Percentiles rank a stretch among this genome's conserved stretches.
phyloP scores from a whole-genome alignment of 2,888 invertebrate species.

The Druceiella hillmani region DNA sequence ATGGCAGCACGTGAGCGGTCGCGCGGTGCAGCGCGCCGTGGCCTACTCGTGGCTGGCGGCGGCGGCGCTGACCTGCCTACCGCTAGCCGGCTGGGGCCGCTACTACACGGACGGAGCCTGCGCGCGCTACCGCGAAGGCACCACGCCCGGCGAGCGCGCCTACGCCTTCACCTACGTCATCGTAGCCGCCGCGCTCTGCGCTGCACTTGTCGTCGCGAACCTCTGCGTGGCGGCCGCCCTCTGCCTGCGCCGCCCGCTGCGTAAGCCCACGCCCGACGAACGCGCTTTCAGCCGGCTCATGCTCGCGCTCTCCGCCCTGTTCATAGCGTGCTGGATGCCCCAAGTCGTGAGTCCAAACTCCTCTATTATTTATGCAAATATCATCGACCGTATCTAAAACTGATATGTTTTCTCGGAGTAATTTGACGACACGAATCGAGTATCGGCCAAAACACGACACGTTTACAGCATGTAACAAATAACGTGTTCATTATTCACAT shows the following conservation, averaged over 20 bases:
- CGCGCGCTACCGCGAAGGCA: conserved; percentile 67
- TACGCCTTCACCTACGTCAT: conserved; percentile 73
- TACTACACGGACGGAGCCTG: conserved; percentile 58
- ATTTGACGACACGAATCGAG: too few species aligned
- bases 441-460: too few species aligned
- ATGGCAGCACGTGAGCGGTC: conserved; percentile 82
- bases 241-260: conserved; percentile 24
- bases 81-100: conserved; percentile 67
- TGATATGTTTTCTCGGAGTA: too few species aligned
- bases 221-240: conserved; percentile 11
- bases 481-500: too few species aligned
- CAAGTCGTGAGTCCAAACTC: conserved; percentile 75
- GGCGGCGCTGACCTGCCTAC: conserved; percentile 66
- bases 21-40: conserved; percentile 66
- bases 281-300: conserved; percentile 80
- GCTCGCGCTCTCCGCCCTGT: conserved; percentile 76
- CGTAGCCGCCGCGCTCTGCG: conserved; percentile 41
- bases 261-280: conserved; percentile 68
- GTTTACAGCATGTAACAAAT: too few species aligned
- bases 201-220: conserved; percentile 3
- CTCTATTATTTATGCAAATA: too few species aligned
- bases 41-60: conserved; percentile 65
- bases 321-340: conserved; percentile 83
- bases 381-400: too few species aligned
- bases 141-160: conserved; percentile 55